Evolutionary conservation across 1,140 invertebrate genomes (phyloP), one percentile per base, ranked within the genome.

Genomic region (Hypsibius dujardini): DNA sequence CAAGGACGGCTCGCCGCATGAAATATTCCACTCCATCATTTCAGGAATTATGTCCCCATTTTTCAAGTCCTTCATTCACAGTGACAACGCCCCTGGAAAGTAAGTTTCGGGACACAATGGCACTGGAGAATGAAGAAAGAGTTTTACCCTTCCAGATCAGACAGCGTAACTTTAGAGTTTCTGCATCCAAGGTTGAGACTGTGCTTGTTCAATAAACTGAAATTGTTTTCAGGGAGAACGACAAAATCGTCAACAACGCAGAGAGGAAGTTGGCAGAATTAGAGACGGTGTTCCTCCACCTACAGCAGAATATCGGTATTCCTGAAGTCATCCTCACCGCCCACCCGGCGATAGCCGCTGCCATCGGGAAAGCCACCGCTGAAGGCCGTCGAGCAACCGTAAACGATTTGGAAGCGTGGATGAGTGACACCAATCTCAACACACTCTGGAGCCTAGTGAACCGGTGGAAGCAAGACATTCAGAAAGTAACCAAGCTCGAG

Each of bases 301-400:
- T 99, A 47, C 95, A 99, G 79, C 95, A 99, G 79, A 99, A 99
- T 77, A 98, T 98, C 78, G 95, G 98, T 78, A 99, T 99, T 75
- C 96, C 96, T 1, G 95, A 99, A 81, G 96, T 99, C 71, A 91
- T 88, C 1, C 80, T 99, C 59, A 86, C 87, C 60, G 88, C 97
- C 47, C 92, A 99, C 82, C 89, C 88, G 1, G 80, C 84, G 46
- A 91, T 99, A 1, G 86, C 88, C 45, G 82, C 85, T 75, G 79
- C 93, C 14, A 94, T 98, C 59, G 93, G 96, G 77, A 88, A 90
- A 77, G 94, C 91, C 80, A 83, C 84, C 2, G 91, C 95, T 76
- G 92, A 98, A 80, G 86, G 85, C 56, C 84, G 90, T 47, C 95
- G 94, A 80, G 90, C 95, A 0, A 95, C 93, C 78, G 93, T 98